Evolutionary conservation across 2,888 invertebrate genomes (phyloP).

Genomic region (Orthosia gracilis): DNA sequence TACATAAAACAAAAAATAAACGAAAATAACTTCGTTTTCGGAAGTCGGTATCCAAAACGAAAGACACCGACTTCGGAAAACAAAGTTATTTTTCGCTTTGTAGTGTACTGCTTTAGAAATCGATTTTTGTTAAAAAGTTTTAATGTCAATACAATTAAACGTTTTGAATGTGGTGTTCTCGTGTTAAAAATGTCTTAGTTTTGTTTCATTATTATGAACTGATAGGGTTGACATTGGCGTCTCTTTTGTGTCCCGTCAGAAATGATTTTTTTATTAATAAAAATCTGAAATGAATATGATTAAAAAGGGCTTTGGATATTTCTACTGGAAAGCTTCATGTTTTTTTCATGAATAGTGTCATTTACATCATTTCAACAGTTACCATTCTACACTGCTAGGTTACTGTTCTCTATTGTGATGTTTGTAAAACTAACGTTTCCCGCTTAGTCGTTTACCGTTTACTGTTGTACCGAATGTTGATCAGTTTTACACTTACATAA

Average conservation of each 20-base stretch:
- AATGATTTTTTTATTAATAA: neutral
- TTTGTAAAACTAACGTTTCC: neutral
- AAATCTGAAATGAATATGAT: neutral
- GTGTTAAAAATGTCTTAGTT: neutral
- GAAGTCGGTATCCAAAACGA: too few species aligned
- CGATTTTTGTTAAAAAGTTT: too few species aligned
- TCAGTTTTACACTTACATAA: conserved; percentile 17
- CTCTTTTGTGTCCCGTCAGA: neutral
- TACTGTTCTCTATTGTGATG: too few species aligned
- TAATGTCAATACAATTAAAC: conserved; percentile 4
- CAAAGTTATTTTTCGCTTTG: too few species aligned
- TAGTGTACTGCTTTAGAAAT: too few species aligned
- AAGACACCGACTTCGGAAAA: too few species aligned
- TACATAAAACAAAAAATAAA: too few species aligned
- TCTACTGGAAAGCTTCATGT: too few species aligned
- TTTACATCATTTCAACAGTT: too few species aligned
- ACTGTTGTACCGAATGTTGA: conserved; percentile 3
- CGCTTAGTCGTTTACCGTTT: conserved; percentile 25
- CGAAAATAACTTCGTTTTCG: too few species aligned
- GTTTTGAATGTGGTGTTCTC: conserved; percentile 5
- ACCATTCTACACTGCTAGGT: too few species aligned
- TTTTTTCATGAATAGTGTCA: too few species aligned
- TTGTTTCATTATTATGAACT: neutral
- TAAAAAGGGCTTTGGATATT: neutral
- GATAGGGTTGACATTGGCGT: neutral